phyloP scores from a whole-genome alignment of 2,888 invertebrate genomes.

The Alitta virens region DNA sequence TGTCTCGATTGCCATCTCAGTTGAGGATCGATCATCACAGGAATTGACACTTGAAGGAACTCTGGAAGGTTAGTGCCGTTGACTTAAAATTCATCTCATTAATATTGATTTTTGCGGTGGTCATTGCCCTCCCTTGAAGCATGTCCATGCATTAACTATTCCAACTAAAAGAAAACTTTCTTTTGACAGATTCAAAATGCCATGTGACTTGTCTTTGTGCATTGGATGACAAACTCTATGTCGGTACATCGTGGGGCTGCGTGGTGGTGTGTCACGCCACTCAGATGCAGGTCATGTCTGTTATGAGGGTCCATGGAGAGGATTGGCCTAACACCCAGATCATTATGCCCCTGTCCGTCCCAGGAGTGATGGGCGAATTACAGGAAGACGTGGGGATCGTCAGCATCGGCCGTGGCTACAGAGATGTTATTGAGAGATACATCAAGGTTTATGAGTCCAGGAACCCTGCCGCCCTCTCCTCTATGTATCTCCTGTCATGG shows the following conservation, averaged over 20 bases:
- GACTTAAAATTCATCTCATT: background rate
- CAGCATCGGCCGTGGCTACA: constrained; percentile 24
- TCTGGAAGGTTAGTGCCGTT: background rate
- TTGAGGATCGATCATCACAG: background rate
- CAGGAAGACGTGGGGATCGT: constrained; percentile 10
- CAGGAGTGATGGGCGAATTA: background rate
- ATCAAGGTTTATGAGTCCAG: background rate
- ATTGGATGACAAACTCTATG: constrained; percentile 66
- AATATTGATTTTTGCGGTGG: background rate
- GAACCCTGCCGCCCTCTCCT: background rate
- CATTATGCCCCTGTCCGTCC: constrained; percentile 20
- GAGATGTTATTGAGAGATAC: constrained; percentile 8
- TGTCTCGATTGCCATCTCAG: constrained; percentile 63
- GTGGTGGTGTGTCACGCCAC: constrained; percentile 82
- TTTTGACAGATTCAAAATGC: constrained; percentile 50
- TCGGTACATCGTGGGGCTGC: constrained; percentile 94
- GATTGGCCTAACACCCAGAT: constrained; percentile 17
- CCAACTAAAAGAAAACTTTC: background rate
- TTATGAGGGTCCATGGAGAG: constrained; percentile 67
- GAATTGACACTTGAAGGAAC: background rate
- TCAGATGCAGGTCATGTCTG: constrained; percentile 80
- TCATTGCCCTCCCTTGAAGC: too few relatives aligned
- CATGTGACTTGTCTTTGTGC: constrained; percentile 73
- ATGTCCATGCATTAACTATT: too few relatives aligned
- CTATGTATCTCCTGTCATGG: constrained; percentile 1